phyloP scores from a whole-genome alignment of 2,797 vertebrate genomes.

The Etheostoma perlongum region DNA sequence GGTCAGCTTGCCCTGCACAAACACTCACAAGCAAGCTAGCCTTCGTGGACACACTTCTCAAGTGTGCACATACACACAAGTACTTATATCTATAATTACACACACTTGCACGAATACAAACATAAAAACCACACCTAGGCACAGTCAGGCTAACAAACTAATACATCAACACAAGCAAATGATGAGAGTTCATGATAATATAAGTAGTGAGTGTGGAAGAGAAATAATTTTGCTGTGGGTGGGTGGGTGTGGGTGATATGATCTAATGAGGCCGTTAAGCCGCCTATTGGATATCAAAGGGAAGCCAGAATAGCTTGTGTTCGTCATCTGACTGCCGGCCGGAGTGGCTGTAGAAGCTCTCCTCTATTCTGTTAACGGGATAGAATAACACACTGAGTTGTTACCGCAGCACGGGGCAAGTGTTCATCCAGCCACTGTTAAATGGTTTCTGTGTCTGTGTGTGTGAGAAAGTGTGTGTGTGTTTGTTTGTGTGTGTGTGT shows the following conservation, averaged over 20 bases:
- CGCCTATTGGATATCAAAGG: slow-evolving; percentile 74
- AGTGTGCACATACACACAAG: slow-evolving; percentile 13
- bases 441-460: slow-evolving; percentile 39
- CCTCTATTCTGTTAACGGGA: slow-evolving; percentile 67
- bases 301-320: slow-evolving; percentile 67
- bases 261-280: slow-evolving; percentile 79
- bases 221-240: slow-evolving; percentile 54
- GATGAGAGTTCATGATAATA: slow-evolving; percentile 63
- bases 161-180: slow-evolving; percentile 59
- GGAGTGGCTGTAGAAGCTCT: slow-evolving; percentile 59
- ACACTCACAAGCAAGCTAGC: slow-evolving; percentile 28
- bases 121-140: slow-evolving; percentile 25
- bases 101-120: slow-evolving; percentile 8
- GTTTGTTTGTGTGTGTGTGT: slow-evolving; percentile 11
- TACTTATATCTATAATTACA: slow-evolving; percentile 27
- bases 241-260: slow-evolving; percentile 45
- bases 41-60: slow-evolving; percentile 14
- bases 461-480: slow-evolving; percentile 3
- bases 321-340: slow-evolving; percentile 64
- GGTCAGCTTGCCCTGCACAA: slow-evolving; percentile 70
- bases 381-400: slow-evolving; percentile 57
- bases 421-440: slow-evolving; percentile 50
- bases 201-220: slow-evolving; percentile 40
- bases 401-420: slow-evolving; percentile 58
- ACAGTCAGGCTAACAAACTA: slow-evolving; percentile 14